phyloP scores from a whole-genome alignment of 2,888 invertebrate genomes.

The Cephus pulcher region DNA sequence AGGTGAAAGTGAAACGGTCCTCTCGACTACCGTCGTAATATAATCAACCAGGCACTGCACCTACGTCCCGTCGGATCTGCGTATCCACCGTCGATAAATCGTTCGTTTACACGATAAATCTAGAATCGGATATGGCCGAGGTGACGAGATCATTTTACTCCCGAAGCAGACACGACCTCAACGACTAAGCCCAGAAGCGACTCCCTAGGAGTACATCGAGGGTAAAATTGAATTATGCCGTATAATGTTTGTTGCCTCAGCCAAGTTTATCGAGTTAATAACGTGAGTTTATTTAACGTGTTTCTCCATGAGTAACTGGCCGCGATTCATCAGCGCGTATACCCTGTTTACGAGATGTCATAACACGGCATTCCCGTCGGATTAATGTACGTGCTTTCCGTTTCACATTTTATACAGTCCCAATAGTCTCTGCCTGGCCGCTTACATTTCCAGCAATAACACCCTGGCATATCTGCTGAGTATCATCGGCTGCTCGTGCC shows the following conservation, averaged over 20 bases:
- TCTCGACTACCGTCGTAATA: background rate
- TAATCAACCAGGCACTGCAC: background rate
- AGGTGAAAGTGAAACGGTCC: background rate
- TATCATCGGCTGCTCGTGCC: slow-evolving; percentile 27
- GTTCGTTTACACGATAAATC: background rate
- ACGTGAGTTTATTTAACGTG: slow-evolving; percentile 55
- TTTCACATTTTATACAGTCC: slow-evolving; percentile 33
- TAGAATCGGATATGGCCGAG: background rate
- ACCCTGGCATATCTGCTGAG: slow-evolving; percentile 28
- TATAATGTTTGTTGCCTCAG: slow-evolving; percentile 48
- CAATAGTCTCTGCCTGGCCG: slow-evolving; percentile 17
- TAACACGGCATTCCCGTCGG: slow-evolving; percentile 50
- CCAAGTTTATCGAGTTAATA: slow-evolving; percentile 58
- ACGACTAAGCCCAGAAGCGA: background rate
- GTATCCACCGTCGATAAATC: background rate
- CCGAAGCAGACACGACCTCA: background rate
- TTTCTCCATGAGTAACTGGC: slow-evolving; percentile 36
- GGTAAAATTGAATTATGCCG: slow-evolving; percentile 26
- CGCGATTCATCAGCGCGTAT: slow-evolving; percentile 44
- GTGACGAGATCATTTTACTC: background rate
- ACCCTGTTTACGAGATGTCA: slow-evolving; percentile 55
- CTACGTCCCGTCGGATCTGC: background rate
- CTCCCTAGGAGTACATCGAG: background rate
- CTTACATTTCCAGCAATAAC: slow-evolving; percentile 26
- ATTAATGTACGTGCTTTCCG: slow-evolving; percentile 39